Conservation (phyloP, 2,113 vertebrate species). For the Dipodomys ordii region DNA sequence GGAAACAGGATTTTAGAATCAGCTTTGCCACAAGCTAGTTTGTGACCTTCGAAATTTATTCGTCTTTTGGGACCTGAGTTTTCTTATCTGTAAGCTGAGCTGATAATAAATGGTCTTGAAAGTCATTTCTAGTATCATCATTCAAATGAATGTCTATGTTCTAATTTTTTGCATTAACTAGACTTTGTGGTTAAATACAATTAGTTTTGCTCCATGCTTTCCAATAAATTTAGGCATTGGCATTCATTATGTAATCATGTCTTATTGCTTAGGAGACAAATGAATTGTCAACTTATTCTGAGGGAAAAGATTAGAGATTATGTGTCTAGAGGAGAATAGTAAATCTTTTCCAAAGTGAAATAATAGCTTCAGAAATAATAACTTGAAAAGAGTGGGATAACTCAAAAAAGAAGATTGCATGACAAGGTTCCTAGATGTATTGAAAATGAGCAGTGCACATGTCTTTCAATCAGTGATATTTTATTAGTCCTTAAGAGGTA, state of each 20-base stretch:
- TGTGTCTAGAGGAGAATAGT: slow-evolving; percentile 61
- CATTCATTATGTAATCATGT: slow-evolving; percentile 72
- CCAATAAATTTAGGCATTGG: slow-evolving; percentile 67
- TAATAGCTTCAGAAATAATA: slow-evolving; percentile 58
- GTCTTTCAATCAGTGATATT: slow-evolving; percentile 33
- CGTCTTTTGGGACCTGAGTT: slow-evolving; percentile 26
- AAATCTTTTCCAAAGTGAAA: slow-evolving; percentile 73
- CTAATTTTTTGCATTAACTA: slow-evolving; percentile 72
- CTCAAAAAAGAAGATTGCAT: slow-evolving; percentile 57
- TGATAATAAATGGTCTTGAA: slow-evolving; percentile 55
- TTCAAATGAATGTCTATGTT: slow-evolving; percentile 65
- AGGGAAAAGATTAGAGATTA: slow-evolving; percentile 74
- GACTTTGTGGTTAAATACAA: slow-evolving; percentile 69
- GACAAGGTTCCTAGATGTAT: background rate
- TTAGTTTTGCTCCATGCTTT: slow-evolving; percentile 74
- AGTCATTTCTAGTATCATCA: slow-evolving; percentile 41
- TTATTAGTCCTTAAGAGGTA: slow-evolving; percentile 47
- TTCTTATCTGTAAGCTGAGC: slow-evolving; percentile 58
- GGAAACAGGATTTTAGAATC: background rate
- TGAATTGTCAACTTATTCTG: slow-evolving; percentile 76
- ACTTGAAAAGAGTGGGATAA: slow-evolving; percentile 67
- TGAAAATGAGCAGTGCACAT: background rate
- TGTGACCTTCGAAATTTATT: slow-evolving; percentile 66
- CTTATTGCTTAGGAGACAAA: slow-evolving; percentile 78
- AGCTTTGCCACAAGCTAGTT: background rate